phyloP scores from a whole-genome alignment of 1,140 invertebrate species.

The Archivesica marissinica region DNA sequence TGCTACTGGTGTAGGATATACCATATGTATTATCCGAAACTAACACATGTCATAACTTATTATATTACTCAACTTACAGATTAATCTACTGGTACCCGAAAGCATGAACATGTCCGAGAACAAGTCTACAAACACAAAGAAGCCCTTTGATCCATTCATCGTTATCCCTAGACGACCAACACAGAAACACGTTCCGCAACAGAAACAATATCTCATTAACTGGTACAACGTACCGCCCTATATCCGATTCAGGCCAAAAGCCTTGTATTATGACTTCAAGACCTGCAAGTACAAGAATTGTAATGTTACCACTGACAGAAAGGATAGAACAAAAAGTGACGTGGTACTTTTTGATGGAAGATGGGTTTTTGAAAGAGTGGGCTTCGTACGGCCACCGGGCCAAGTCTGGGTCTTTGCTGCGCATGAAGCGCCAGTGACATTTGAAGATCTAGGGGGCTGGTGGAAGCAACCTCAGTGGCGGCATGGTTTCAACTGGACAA shows the following conservation, averaged over 20 bases:
- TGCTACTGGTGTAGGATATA: too few species aligned
- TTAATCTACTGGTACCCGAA: too few species aligned
- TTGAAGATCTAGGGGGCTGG: background rate
- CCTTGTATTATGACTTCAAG: constrained; percentile 6
- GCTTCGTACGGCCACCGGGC: constrained; percentile 19
- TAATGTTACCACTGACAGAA: constrained; percentile 10
- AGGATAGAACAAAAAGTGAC: background rate
- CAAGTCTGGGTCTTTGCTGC: constrained; percentile 53
- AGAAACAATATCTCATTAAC: constrained; percentile 12
- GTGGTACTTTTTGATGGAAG: constrained; percentile 48
- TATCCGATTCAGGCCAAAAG: background rate
- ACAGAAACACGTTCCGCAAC: background rate
- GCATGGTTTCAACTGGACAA: constrained; percentile 49
- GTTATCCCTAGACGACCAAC: too few species aligned
- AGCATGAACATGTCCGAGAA: too few species aligned
- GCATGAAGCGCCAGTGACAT: constrained; percentile 5
- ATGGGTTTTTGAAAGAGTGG: constrained; percentile 31
- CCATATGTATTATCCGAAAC: too few species aligned
- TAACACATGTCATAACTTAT: too few species aligned
- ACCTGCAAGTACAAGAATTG: constrained; percentile 47
- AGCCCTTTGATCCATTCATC: too few species aligned
- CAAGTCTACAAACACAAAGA: too few species aligned
- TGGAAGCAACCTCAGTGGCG: constrained; percentile 38
- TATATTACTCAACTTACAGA: too few species aligned
- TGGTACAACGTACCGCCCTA: constrained; percentile 42